Percentiles rank a stretch among this genome's conserved stretches.
These are phyloP conservation scores for Campylorhamphus procurvoides DNA, from an alignment of 2,113 vertebrate species.

Conservation along the genomic window DNA sequence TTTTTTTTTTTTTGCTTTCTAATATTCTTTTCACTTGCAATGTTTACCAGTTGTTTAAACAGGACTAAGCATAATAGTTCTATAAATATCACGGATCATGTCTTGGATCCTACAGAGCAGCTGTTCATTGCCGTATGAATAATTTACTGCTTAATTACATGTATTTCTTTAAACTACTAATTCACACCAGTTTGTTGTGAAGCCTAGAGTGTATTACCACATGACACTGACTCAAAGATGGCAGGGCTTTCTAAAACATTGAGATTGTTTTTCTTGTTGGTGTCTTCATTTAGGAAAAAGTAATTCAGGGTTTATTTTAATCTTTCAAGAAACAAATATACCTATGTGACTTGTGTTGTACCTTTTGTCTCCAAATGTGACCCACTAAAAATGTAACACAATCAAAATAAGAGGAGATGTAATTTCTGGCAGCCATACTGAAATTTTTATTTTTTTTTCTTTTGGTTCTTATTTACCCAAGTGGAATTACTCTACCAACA, in stretches of 20 bases:
- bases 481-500: neutral
- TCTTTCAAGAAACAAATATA: neutral
- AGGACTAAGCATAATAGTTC: conserved; percentile 21
- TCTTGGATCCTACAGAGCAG: conserved; percentile 54
- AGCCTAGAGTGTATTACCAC: neutral
- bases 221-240: conserved; percentile 5
- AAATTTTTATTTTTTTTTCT: neutral
- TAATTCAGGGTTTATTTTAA: neutral
- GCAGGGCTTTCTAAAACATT: neutral
- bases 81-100: conserved; percentile 54
- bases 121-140: conserved; percentile 36
- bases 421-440: neutral
- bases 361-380: neutral
- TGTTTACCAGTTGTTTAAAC: conserved; percentile 34
- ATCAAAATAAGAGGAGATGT: neutral
- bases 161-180: neutral
- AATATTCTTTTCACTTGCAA: neutral
- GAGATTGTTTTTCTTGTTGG: neutral
- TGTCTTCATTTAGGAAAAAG: neutral
- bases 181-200: neutral
- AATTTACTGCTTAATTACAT: conserved; percentile 43
- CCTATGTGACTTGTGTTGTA: neutral
- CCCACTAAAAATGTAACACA: neutral
- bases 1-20: neutral
- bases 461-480: neutral